A percentile compares a stretch with the other conserved stretches of the same genome.
Evolutionary conservation across 2,113 vertebrate genomes (phyloP).

Genomic region (Varanus salvator): DNA sequence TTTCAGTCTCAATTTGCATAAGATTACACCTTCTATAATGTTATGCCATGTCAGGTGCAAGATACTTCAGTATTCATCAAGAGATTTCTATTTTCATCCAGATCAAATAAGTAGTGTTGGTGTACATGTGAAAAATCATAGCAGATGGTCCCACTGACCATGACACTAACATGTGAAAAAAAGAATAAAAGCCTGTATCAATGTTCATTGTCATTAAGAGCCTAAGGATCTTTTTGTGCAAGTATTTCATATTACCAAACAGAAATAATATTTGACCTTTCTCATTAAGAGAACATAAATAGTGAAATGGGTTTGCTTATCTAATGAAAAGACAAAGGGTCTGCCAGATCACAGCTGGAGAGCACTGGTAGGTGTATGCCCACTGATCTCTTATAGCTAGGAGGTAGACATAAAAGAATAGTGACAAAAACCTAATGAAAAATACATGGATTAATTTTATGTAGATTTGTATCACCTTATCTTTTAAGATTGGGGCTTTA

Average conservation of each 20-base stretch:
- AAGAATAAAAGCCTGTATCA: neutral
- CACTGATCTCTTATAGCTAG: conserved; percentile 58
- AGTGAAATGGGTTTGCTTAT: conserved; percentile 54
- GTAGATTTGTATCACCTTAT: conserved; percentile 44
- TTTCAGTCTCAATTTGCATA: too few relatives aligned
- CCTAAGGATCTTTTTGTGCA: neutral
- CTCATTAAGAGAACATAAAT: conserved; percentile 16
- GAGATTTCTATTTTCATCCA: neutral
- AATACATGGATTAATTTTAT: conserved; percentile 30
- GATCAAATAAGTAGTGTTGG: neutral
- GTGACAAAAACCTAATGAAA: conserved; percentile 59
- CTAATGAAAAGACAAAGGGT: conserved; percentile 51
- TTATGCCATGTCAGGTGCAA: neutral
- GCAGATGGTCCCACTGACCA: neutral
- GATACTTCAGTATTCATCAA: neutral
- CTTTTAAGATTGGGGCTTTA: conserved; percentile 55
- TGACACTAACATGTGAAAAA: neutral
- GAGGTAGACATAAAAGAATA: conserved; percentile 53
- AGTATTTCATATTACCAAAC: conserved; percentile 6
- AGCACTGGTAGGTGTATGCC: conserved; percentile 39
- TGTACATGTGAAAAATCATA: neutral
- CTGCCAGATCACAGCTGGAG: conserved; percentile 43
- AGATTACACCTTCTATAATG: too few relatives aligned
- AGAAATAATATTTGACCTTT: conserved; percentile 28
- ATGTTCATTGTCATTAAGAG: neutral